Evolutionary conservation across 2,888 invertebrate genomes (phyloP), one percentile per base, ranked within the genome.

Genomic region (Caenorhabditis plicata): DNA sequence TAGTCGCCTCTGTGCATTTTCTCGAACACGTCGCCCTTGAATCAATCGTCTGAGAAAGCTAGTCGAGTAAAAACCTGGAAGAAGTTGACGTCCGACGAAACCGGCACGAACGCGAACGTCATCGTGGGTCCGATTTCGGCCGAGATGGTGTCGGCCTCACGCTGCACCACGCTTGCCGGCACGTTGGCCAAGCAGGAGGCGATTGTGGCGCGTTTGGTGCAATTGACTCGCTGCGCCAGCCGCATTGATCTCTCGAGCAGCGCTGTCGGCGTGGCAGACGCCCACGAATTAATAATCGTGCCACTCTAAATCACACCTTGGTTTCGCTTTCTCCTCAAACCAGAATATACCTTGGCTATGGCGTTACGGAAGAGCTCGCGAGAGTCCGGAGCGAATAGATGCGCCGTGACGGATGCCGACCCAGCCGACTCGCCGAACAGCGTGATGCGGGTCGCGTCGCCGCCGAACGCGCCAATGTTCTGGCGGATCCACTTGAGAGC

Each of bases 401-500:
- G 85, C 38, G 85, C 80, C n/a, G 83, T 82, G 17, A 85, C 84
- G 40, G 84, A 83, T 19, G 91, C 91, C 5, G 92, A 92, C 0
- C 94, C 95, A 1, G 94, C 94, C 20, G 92, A 92, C 83, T 95
- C 94, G 0, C 94, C 95, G 80, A 95, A 75, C 4, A 79, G 52
- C 1, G 77, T 78, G 17, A 78, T 71, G 27, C 64, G 39, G 8
- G 48, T 48, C 0, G 91, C 90, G 82, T 92, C 90, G n/a, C 92
- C 92, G 1, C 92, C 92, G 80, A 93, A 92, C n/a, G 87, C 88
- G 15, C 86, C 87, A 3, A 92, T 91, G 81, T 95, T 93, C 66
- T 91, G 89, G 82, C 90, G 88, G 32, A 94, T 87, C 95, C 95
- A 95, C 55, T 89, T 87, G 23, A 95, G 88, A 2, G 94, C 94